Evolutionary conservation across 2,797 vertebrate genomes (phyloP).

Genomic region (Centropyge bicolor): DNA sequence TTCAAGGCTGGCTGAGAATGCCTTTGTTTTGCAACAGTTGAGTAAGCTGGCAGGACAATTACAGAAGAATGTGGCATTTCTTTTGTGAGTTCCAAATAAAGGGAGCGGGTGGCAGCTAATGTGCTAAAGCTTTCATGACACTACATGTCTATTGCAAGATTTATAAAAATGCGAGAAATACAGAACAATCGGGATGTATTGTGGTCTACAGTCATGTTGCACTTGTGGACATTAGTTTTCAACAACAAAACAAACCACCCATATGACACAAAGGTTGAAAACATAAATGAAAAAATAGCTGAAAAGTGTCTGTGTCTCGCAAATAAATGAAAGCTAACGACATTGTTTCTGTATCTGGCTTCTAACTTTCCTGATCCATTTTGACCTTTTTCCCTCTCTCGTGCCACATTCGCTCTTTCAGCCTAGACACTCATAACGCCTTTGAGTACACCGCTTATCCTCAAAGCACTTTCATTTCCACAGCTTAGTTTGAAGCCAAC

Average conservation of each 20-base stretch:
- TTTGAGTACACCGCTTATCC: conserved; percentile 45
- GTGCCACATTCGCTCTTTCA: conserved; percentile 64
- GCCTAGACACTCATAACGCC: conserved; percentile 53
- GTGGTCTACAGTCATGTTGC: neutral
- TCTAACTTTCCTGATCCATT: conserved; percentile 26
- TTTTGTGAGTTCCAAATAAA: conserved; percentile 32
- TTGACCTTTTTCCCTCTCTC: conserved; percentile 46
- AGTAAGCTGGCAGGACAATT: conserved; percentile 35
- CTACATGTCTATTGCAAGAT: neutral
- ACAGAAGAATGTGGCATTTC: conserved; percentile 45
- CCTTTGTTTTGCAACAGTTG: conserved; percentile 35
- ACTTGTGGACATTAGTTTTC: conserved; percentile 23
- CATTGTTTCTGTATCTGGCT: conserved; percentile 13
- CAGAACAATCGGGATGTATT: neutral
- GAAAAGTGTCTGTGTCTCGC: neutral
- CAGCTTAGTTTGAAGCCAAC: conserved; percentile 59
- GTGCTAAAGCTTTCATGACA: conserved; percentile 1
- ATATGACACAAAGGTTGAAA: conserved; percentile 5
- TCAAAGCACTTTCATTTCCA: conserved; percentile 74
- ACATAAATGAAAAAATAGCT: neutral
- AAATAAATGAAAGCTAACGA: neutral
- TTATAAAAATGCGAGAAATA: conserved; percentile 1
- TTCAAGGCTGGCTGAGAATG: conserved; percentile 31
- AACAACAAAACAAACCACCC: conserved; percentile 17
- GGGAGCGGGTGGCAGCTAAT: conserved; percentile 5